Percentiles rank a stretch among this genome's conserved stretches.
Evolutionary conservation across 1,140 invertebrate species (phyloP).

Genomic region (Hormaphis cornu): DNA sequence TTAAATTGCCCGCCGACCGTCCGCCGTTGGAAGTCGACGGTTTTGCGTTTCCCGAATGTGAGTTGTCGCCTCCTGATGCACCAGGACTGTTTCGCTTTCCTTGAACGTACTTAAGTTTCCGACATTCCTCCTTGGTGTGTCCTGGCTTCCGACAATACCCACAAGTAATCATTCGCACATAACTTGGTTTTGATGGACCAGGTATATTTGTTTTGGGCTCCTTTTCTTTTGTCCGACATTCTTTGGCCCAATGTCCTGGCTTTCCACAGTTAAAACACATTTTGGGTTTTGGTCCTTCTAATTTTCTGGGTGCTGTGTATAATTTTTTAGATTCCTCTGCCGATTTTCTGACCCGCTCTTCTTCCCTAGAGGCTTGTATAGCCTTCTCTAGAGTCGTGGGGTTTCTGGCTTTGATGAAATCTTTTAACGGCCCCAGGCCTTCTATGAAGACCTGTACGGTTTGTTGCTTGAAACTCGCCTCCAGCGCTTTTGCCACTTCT

Average conservation of each 20-base stretch:
- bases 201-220: background rate
- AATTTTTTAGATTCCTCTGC: background rate
- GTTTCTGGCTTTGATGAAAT: background rate
- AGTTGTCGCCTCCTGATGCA: background rate
- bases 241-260: background rate
- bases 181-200: background rate
- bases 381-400: background rate
- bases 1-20: background rate
- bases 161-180: background rate
- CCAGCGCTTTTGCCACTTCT: background rate
- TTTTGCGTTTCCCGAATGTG: background rate
- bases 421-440: background rate
- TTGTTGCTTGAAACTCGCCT: background rate
- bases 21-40: background rate
- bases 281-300: background rate
- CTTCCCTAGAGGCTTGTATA: background rate
- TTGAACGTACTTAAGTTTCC: conserved; percentile 5
- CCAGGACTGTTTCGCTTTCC: background rate
- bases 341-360: background rate
- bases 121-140: background rate
- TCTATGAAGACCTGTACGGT: background rate
- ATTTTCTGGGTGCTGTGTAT: background rate
- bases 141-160: background rate
- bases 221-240: background rate
- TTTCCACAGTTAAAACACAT: background rate